Percentiles rank a stretch among this genome's conserved stretches.
Evolutionary conservation across 1,140 invertebrate species (phyloP).

Genomic region (Nixonia krombeini): DNA sequence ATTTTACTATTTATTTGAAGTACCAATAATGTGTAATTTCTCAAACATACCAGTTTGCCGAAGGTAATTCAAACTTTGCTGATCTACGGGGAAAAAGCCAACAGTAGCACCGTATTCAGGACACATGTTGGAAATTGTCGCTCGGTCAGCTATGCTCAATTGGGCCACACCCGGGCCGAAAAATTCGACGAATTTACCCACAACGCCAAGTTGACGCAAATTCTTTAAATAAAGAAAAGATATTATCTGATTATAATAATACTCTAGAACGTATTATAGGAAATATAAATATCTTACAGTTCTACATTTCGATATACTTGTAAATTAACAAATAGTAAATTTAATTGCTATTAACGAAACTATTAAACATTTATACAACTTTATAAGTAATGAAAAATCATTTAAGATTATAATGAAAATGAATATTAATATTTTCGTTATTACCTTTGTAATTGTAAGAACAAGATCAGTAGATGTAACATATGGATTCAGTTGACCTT

Average conservation of each 20-base stretch:
- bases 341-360: not conserved
- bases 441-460: conserved; percentile 96
- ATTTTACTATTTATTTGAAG: too few species aligned
- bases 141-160: conserved; percentile 95
- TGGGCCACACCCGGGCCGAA: conserved; percentile 93
- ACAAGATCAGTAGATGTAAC: conserved; percentile 98
- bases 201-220: conserved; percentile 93
- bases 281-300: too few species aligned
- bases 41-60: conserved; percentile 87
- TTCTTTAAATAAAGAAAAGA: conserved; percentile 75
- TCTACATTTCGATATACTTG: too few species aligned
- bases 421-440: too few species aligned
- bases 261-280: too few species aligned
- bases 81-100: conserved; percentile 96
- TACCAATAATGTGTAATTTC: conserved; percentile 4
- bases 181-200: conserved; percentile 99
- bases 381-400: too few species aligned
- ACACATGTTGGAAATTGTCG: conserved; percentile 97
- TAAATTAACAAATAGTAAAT: not conserved
- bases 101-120: conserved; percentile 98
- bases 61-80: conserved; percentile 87
- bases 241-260: not conserved
- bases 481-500: conserved; percentile 84
- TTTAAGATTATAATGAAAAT: too few species aligned
- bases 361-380: not conserved